Conservation (phyloP, 2,888 invertebrate genomes). For the Calameuta pallipes region DNA sequence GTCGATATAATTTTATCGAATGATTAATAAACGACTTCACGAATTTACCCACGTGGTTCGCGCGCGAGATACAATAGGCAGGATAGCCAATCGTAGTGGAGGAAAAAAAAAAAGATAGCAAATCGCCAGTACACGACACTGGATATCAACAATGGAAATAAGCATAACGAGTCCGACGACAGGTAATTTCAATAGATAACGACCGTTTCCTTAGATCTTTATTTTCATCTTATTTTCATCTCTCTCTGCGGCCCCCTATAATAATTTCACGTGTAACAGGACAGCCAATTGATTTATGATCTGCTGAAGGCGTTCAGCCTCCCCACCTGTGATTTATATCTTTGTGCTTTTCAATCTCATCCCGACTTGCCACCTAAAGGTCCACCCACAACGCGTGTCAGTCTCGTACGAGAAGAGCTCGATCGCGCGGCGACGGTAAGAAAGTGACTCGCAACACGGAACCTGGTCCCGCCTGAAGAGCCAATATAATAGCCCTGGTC, state of each 20-base stretch:
- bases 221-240: background rate
- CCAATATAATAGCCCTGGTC: background rate
- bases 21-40: background rate
- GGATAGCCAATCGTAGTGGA: background rate
- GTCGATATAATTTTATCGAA: background rate
- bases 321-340: conserved; percentile 48
- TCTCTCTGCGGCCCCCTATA: conserved; percentile 25
- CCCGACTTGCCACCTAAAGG: conserved; percentile 7
- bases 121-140: background rate
- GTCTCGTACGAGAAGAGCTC: background rate
- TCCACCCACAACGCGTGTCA: conserved; percentile 3
- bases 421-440: background rate
- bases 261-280: conserved; percentile 51
- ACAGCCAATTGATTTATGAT: conserved; percentile 53
- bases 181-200: conserved; percentile 2
- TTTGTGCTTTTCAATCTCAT: background rate
- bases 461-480: background rate
- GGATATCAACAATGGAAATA: background rate
- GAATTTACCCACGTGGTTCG: background rate
- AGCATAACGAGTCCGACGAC: background rate
- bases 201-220: conserved; percentile 3
- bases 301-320: conserved; percentile 47
- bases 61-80: background rate
- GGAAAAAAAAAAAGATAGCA: background rate
- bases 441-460: background rate